Conservation (phyloP, 2,113 vertebrate genomes). For the Ammodytes marinus region DNA sequence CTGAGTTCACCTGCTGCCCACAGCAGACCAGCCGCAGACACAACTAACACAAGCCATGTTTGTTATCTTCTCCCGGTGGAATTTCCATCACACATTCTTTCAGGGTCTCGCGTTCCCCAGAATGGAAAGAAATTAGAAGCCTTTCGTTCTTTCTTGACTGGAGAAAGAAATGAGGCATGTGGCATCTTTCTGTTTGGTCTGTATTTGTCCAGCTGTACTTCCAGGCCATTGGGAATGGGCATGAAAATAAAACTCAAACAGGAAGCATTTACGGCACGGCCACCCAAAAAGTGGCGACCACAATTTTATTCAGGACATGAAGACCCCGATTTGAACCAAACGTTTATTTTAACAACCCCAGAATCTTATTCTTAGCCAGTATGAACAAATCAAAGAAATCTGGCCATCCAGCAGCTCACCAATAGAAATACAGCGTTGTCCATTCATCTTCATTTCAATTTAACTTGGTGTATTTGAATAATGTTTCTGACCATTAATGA, state of each 20-base stretch:
- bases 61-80: constrained; percentile 81
- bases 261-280: constrained; percentile 52
- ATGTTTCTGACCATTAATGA: background rate
- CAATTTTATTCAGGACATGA: constrained; percentile 35
- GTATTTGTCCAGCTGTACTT: constrained; percentile 45
- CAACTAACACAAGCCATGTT: constrained; percentile 72
- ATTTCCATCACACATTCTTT: constrained; percentile 83
- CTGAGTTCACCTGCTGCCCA: constrained; percentile 80
- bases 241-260: constrained; percentile 50
- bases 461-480: background rate
- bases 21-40: constrained; percentile 59
- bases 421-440: background rate
- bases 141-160: constrained; percentile 38
- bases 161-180: constrained; percentile 57
- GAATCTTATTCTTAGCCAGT: constrained; percentile 8
- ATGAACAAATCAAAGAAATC: background rate
- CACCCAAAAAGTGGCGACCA: constrained; percentile 52
- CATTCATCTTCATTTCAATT: background rate
- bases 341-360: constrained; percentile 17
- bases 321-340: constrained; percentile 30
- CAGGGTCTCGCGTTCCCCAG: constrained; percentile 73
- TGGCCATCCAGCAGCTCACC: background rate
- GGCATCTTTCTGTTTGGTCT: constrained; percentile 57
- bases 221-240: constrained; percentile 39
- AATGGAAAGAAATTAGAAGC: constrained; percentile 18